Base-by-base conservation (phyloP, 2,113 vertebrate genomes). In the Eleginops maclovinus region DNA sequence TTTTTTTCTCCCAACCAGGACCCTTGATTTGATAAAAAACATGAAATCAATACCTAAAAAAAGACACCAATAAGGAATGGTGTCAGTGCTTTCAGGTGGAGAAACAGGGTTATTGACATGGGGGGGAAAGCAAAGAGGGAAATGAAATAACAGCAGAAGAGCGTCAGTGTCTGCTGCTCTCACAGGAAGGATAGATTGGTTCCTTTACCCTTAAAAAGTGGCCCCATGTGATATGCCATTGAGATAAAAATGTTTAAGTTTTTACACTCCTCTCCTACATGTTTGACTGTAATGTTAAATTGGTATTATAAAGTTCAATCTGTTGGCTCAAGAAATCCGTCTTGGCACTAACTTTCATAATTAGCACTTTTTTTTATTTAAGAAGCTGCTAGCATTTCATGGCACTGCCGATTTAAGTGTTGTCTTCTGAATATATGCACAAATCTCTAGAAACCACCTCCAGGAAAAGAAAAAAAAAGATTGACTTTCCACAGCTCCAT, bases 1-100 rank as follows among this genome's bases (percentile, higher is more conserved):
- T 92, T 91, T 90, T 82, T 75, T 81, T 40, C 68, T 67, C 69
- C 73, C 61, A 77, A 88, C 75, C 72, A 85, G 72, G 67, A 64
- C 51, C 62, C 84, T 76, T 93, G 84, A 93, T 92, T 94, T 91
- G 91, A 93, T 91, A 82, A 93, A 81, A 91, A 91, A 90, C 74
- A 77, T 82, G 81, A 88, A 89, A 93, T 94, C 92, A 22, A 94
- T 93, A 80, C 60, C 62, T 82, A 79, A 89, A 93, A 90, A 92
- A 90, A 86, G 86, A 88, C 70, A 87, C 87, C 86, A 88, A 88
- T 86, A 92, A 89, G 60, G 83, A 78, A 88, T 55, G 31, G 55
- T 87, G 85, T 87, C 82, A 83, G 83, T 59, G 56, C 53, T 65
- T 89, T 90, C 53, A 78, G 84, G 56, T 66, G 61, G 83, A 79